A percentile compares a stretch with the other conserved stretches of the same genome.
Evolutionary conservation across 2,888 invertebrate genomes (phyloP).

Genomic region (Tinea semifulvella): DNA sequence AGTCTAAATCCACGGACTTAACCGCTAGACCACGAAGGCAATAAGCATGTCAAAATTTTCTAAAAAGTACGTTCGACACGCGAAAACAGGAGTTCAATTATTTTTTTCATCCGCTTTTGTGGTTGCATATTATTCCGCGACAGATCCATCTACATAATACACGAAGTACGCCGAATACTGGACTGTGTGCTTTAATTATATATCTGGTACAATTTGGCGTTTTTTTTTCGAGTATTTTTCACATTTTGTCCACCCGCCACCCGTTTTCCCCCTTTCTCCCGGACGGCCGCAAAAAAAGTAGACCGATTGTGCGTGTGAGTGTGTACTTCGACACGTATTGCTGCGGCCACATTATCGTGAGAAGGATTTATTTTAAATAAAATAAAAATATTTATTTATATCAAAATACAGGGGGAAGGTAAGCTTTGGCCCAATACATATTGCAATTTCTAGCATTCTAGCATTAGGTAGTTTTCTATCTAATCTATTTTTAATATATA

Average conservation of each 20-base stretch:
- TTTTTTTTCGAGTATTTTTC: constrained; percentile 69
- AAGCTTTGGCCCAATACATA: too few relatives aligned
- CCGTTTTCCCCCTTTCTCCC: constrained; percentile 26
- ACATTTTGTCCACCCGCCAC: constrained; percentile 57
- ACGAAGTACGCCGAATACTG: constrained; percentile 50
- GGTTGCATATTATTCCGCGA: constrained; percentile 33
- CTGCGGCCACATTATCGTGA: too few relatives aligned
- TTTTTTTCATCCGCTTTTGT: constrained; percentile 31
- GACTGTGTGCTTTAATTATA: constrained; percentile 65
- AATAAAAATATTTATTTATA: too few relatives aligned
- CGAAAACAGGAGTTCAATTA: constrained; percentile 31
- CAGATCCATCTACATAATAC: constrained; percentile 61
- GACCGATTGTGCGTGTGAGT: constrained; percentile 15
- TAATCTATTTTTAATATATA: too few relatives aligned
- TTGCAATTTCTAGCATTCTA: too few relatives aligned
- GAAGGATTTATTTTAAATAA: too few relatives aligned
- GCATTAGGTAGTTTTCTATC: too few relatives aligned
- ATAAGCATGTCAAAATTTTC: too few relatives aligned
- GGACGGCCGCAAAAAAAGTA: constrained; percentile 50
- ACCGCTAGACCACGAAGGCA: too few relatives aligned
- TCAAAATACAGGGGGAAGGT: too few relatives aligned
- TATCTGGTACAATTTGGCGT: constrained; percentile 68
- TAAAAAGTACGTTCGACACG: too few relatives aligned
- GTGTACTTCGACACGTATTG: constrained; percentile 12
- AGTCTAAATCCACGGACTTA: too few relatives aligned